Evolutionary conservation across 2,797 vertebrate genomes (phyloP).

Genomic region (Microctenopoma lineatum): DNA sequence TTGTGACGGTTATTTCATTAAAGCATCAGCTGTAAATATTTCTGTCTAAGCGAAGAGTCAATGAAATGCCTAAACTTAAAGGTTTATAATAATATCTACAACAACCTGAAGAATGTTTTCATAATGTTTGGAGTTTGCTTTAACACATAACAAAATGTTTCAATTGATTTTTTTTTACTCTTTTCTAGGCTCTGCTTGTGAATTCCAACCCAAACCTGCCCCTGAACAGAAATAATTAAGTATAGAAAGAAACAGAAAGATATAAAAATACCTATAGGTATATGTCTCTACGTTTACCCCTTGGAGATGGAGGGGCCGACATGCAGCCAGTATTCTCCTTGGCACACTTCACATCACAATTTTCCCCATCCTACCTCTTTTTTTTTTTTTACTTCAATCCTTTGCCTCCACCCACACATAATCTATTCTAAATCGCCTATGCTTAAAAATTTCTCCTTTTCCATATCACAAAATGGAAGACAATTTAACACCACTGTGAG

Average conservation of each 20-base stretch:
- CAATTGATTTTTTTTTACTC: too few species aligned
- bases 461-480: conserved; percentile 27
- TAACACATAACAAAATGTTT: too few species aligned
- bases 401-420: conserved; percentile 50
- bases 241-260: conserved; percentile 6
- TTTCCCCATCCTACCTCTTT: conserved; percentile 41
- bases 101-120: too few species aligned
- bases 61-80: too few species aligned
- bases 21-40: too few species aligned
- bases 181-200: background rate
- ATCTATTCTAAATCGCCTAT: conserved; percentile 48
- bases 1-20: too few species aligned
- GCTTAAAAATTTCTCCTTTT: conserved; percentile 36
- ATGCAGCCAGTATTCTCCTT: conserved; percentile 5
- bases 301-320: conserved; percentile 7
- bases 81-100: too few species aligned
- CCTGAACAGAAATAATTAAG: conserved; percentile 4
- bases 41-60: too few species aligned
- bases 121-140: too few species aligned
- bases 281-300: conserved; percentile 15
- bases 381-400: conserved; percentile 42
- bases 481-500: conserved; percentile 23
- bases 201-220: background rate
- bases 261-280: conserved; percentile 17
- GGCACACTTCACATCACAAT: conserved; percentile 36